Evolutionary conservation across 2,888 invertebrate species (phyloP).

Genomic region (Branchipolynoe longqiensis): DNA sequence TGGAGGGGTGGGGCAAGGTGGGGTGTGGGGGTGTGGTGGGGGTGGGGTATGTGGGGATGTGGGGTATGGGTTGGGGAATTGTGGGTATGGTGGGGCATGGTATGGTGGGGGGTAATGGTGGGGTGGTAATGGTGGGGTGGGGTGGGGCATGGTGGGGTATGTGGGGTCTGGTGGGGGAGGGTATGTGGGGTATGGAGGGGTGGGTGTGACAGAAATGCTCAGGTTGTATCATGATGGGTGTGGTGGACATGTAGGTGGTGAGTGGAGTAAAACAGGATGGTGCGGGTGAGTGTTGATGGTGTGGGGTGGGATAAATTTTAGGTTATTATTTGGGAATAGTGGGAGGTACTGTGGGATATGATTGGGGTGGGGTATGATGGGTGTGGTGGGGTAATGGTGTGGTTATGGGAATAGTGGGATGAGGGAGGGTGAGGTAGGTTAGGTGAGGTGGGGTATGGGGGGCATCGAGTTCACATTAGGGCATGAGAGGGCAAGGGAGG

Average conservation of each 20-base stretch:
- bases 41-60: too few species aligned
- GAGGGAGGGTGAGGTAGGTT: not conserved
- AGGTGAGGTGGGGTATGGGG: not conserved
- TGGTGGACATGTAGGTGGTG: not conserved
- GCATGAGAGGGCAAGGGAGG: not conserved
- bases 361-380: not conserved
- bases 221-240: not conserved
- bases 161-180: not conserved
- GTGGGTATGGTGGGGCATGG: too few species aligned
- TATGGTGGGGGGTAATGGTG: too few species aligned
- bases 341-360: not conserved
- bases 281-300: not conserved
- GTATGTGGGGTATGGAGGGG: not conserved
- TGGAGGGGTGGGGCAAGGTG: too few species aligned
- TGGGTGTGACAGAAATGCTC: not conserved
- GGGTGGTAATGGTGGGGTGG: not conserved
- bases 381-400: not conserved
- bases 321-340: not conserved
- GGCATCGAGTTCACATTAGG: too few species aligned
- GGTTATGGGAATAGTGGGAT: not conserved
- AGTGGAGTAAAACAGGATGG: not conserved
- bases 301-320: not conserved
- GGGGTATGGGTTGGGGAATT: too few species aligned
- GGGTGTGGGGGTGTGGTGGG: too few species aligned
- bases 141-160: not conserved